These are phyloP conservation scores for Betta splendens DNA, from an alignment of 2,797 vertebrate species.

Conservation along the genomic window DNA sequence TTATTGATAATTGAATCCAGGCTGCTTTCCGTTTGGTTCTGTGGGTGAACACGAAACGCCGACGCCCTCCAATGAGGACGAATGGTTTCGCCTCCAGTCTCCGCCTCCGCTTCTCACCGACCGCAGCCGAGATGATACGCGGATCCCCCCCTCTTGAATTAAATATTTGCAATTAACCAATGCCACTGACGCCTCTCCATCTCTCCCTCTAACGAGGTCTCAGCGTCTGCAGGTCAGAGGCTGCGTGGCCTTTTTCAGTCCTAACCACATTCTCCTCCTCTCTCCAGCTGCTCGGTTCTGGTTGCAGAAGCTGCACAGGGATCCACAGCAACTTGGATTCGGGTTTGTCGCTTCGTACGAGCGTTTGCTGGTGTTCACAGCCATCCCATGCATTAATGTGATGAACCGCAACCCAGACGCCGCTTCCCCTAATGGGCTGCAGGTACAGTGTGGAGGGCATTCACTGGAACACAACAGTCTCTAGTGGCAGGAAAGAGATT, in stretches of 20 bases:
- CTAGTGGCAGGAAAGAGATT: conserved; percentile 65
- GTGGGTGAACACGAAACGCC: conserved; percentile 1
- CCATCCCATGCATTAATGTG: not conserved
- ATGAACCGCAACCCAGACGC: not conserved
- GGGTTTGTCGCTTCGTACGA: not conserved
- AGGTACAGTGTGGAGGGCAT: conserved; percentile 16
- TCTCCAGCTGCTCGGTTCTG: conserved; percentile 22
- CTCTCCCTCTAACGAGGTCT: conserved; percentile 6
- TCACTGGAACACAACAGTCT: conserved; percentile 71
- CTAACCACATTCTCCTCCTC: conserved; percentile 41
- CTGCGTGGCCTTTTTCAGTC: conserved; percentile 36
- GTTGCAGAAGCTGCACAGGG: conserved; percentile 4
- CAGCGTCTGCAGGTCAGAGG: conserved; percentile 34
- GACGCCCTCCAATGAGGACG: not conserved
- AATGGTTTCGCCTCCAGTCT: not conserved
- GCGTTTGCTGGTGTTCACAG: not conserved
- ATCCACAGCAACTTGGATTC: not conserved
- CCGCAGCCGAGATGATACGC: conserved; percentile 7
- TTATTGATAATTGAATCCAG: conserved; percentile 32
- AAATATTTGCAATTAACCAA: conserved; percentile 33
- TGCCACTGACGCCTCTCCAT: conserved; percentile 11
- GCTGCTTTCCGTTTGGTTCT: not conserved
- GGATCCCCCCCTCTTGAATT: conserved; percentile 17
- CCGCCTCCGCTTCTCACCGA: conserved; percentile 11
- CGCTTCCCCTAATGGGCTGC: conserved; percentile 9